phyloP scores from a whole-genome alignment of 2,113 vertebrate species.

The Phaetusa simplex region DNA sequence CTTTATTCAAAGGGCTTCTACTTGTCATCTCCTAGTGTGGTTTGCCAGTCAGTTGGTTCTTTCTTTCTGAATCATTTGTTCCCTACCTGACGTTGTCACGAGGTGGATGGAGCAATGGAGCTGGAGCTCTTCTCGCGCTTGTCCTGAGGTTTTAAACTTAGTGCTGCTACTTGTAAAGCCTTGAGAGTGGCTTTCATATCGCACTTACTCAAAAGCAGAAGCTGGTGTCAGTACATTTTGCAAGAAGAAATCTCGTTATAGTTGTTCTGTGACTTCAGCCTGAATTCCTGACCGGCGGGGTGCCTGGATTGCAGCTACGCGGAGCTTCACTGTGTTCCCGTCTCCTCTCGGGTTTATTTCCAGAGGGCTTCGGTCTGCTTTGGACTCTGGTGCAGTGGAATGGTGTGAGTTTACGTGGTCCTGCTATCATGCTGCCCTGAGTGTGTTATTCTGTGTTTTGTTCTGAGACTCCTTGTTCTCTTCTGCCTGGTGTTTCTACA shows the following conservation, averaged over 20 bases:
- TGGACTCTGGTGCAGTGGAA: neutral
- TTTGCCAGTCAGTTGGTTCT: neutral
- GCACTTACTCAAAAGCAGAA: neutral
- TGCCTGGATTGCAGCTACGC: accelerated
- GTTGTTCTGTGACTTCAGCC: neutral
- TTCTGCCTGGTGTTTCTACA: neutral
- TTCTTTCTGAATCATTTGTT: neutral
- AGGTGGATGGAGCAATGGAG: neutral
- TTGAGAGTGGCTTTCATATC: neutral
- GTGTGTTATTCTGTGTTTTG: neutral
- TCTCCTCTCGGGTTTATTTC: neutral
- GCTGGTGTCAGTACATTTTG: neutral
- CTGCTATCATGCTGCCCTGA: neutral
- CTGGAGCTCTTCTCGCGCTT: neutral
- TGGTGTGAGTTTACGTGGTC: neutral
- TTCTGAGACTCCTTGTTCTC: neutral
- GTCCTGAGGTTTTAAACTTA: neutral
- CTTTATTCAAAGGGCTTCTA: neutral
- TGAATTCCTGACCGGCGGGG: neutral
- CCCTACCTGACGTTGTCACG: neutral
- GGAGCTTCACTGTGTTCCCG: accelerated
- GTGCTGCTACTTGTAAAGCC: neutral
- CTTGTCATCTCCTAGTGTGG: neutral
- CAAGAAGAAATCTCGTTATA: neutral
- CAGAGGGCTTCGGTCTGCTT: neutral